Percentiles rank a stretch among this genome's conserved stretches.
Evolutionary conservation across 2,888 invertebrate species (phyloP).

Genomic region (Heliconius hortense): DNA sequence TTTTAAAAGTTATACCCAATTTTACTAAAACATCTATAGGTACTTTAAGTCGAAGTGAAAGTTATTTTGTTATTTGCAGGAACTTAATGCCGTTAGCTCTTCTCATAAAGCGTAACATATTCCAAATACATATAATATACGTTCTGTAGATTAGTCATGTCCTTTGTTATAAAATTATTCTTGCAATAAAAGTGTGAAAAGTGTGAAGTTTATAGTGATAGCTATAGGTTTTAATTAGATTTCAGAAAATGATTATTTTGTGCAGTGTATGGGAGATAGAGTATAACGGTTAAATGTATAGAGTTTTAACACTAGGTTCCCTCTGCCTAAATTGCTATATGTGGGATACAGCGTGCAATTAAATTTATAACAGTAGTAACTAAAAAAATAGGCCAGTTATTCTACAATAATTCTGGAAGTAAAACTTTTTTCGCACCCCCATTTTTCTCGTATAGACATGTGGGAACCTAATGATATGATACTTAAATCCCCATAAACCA

Average conservation of each 20-base stretch:
- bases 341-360: no score
- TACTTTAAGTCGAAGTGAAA: slow-evolving; percentile 1
- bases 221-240: no score
- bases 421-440: background rate
- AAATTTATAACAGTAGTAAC: no score
- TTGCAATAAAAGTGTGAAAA: background rate
- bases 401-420: background rate
- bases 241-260: no score
- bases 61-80: slow-evolving; percentile 1
- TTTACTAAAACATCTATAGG: background rate
- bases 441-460: background rate
- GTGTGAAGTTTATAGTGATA: no score
- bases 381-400: no score
- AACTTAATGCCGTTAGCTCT: slow-evolving; percentile 13
- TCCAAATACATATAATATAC: background rate
- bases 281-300: no score
- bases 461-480: no score
- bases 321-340: no score
- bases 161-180: background rate
- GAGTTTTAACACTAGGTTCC: no score
- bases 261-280: no score
- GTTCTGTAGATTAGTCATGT: background rate
- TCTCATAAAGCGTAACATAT: background rate
- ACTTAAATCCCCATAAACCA: no score
- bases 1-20: background rate